Percentiles rank a stretch among this genome's conserved stretches.
phyloP scores from a whole-genome alignment of 2,797 vertebrate species.

The Bryconaethiops microstoma region DNA sequence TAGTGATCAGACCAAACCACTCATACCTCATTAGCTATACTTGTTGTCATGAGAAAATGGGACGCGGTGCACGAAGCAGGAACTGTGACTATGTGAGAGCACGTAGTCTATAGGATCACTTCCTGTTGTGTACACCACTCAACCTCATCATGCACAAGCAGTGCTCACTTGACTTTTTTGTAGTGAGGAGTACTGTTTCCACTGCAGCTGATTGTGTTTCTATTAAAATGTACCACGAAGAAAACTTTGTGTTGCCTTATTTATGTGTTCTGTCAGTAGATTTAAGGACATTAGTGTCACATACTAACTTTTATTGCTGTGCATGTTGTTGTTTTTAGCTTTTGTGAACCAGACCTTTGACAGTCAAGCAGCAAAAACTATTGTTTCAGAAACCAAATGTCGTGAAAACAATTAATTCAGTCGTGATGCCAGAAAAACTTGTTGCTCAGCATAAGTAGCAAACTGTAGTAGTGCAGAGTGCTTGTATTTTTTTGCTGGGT shows the following conservation, averaged over 20 bases:
- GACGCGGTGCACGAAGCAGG: constrained; percentile 1
- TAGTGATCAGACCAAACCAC: constrained; percentile 20
- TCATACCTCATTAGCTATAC: constrained; percentile 48
- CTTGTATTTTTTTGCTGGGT: constrained; percentile 17
- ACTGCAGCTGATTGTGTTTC: constrained; percentile 9
- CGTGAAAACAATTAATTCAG: not conserved
- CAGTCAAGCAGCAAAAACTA: too few species aligned
- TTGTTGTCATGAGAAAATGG: constrained; percentile 30
- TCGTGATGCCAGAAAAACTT: not conserved
- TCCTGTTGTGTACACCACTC: constrained; percentile 31
- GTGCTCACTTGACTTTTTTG: constrained; percentile 20
- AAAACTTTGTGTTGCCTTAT: constrained; percentile 8
- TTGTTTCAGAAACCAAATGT: not conserved
- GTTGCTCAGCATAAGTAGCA: not conserved
- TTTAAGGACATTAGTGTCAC: not conserved
- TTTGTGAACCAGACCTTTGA: not conserved
- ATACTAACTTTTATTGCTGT: not conserved
- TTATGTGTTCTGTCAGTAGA: not conserved
- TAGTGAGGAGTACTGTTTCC: not conserved
- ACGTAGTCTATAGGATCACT: constrained; percentile 5
- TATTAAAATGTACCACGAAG: constrained; percentile 31
- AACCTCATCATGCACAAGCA: constrained; percentile 26
- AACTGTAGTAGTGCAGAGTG: not conserved
- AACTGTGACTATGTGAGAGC: constrained; percentile 6
- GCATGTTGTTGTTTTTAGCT: not conserved